Evolutionary conservation across 2,888 invertebrate genomes (phyloP).

Genomic region (Erebia aethiops): DNA sequence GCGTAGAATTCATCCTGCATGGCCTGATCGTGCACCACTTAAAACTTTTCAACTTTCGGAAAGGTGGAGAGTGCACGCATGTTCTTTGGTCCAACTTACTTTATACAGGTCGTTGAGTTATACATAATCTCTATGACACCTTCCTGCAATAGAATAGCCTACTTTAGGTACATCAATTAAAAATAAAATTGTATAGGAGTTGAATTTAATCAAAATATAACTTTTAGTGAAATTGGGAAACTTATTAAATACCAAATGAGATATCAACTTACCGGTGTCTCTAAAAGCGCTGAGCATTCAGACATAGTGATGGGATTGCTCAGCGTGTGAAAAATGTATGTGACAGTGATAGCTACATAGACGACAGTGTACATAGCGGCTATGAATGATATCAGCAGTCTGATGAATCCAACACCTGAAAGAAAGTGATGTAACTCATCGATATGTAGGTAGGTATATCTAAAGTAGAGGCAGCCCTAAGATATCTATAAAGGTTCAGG

Average conservation of each 20-base stretch:
- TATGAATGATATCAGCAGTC: slow-evolving; percentile 80
- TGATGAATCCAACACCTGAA: slow-evolving; percentile 85
- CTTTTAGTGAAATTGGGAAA: neutral
- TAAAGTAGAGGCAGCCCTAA: no score
- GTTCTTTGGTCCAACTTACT: no score
- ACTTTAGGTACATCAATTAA: neutral
- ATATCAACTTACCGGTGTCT: slow-evolving; percentile 63
- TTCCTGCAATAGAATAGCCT: slow-evolving; percentile 39
- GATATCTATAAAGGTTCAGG: no score
- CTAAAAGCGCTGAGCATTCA: slow-evolving; percentile 74
- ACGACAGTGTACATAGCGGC: slow-evolving; percentile 82
- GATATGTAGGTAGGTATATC: neutral
- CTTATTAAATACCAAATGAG: neutral
- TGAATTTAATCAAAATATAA: neutral
- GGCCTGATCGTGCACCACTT: no score
- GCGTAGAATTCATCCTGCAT: no score
- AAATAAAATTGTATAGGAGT: neutral
- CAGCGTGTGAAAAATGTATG: slow-evolving; percentile 82
- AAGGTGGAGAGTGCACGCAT: neutral
- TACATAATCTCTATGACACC: slow-evolving; percentile 35
- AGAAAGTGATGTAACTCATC: slow-evolving; percentile 40
- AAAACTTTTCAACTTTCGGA: no score
- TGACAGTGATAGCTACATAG: slow-evolving; percentile 80
- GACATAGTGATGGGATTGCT: slow-evolving; percentile 80
- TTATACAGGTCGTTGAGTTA: slow-evolving; percentile 48